phyloP scores from a whole-genome alignment of 2,888 invertebrate genomes.

The Xestobium rufovillosum region DNA sequence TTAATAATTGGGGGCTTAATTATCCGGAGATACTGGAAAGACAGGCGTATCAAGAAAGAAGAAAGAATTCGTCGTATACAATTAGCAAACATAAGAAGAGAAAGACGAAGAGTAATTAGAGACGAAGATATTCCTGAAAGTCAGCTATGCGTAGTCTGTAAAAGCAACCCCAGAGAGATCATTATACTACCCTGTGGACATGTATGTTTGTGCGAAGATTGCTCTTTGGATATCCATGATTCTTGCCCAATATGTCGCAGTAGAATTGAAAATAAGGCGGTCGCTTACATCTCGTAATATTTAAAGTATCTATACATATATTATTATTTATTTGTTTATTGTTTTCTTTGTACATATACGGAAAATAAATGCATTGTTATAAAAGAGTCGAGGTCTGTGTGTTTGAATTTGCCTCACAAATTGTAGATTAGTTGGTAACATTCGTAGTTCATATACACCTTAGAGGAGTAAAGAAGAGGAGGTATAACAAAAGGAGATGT shows the following conservation, averaged over 20 bases:
- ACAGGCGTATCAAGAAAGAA: conserved; percentile 48
- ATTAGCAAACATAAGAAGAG: conserved; percentile 58
- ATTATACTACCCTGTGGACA: conserved; percentile 85
- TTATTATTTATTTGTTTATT: no score
- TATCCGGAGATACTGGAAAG: conserved; percentile 45
- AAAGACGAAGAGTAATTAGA: conserved; percentile 57
- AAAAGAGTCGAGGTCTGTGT: no score
- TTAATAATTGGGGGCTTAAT: conserved; percentile 46
- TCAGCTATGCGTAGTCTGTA: conserved; percentile 80
- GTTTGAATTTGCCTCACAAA: no score
- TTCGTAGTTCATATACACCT: no score
- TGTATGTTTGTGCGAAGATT: conserved; percentile 83
- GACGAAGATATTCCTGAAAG: conserved; percentile 53
- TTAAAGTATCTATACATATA: neutral
- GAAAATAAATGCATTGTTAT: no score
- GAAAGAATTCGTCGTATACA: conserved; percentile 48
- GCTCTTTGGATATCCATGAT: conserved; percentile 59
- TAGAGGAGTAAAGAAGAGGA: no score
- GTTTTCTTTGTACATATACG: no score
- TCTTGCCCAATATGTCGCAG: conserved; percentile 76
- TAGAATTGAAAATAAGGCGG: conserved; percentile 59
- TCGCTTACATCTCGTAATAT: conserved; percentile 67
- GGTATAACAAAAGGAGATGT: no score
- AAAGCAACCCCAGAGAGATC: conserved; percentile 77
- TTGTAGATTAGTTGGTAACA: no score